These are phyloP conservation scores for Gibbula magus DNA, from an alignment of 2,888 invertebrate genomes.

Conservation along the genomic window DNA sequence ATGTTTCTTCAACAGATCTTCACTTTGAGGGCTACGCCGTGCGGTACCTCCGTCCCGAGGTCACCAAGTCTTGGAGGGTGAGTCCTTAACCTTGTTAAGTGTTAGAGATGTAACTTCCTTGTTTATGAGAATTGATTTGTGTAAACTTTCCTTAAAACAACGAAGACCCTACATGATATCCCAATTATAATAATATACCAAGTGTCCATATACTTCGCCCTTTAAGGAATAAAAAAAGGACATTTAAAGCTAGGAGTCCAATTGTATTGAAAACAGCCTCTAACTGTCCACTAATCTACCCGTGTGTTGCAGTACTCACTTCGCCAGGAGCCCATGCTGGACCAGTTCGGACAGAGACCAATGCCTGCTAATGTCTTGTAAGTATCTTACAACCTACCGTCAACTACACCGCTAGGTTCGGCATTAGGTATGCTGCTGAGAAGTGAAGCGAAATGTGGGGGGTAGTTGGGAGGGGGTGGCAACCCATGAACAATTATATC, in stretches of 20 bases:
- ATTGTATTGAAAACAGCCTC: too few relatives aligned
- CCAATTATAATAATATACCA: neutral
- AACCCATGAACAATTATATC: neutral
- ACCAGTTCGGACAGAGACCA: conserved; percentile 69
- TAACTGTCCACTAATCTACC: too few relatives aligned
- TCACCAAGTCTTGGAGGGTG: conserved; percentile 66
- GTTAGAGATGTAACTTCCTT: too few relatives aligned
- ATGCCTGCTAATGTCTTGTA: conserved; percentile 72
- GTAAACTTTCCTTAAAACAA: neutral
- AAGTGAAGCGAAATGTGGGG: neutral
- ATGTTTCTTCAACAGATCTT: conserved; percentile 55
- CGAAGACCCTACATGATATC: neutral
- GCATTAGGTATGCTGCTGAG: neutral
- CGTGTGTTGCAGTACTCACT: conserved; percentile 65
- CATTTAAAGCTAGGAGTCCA: too few relatives aligned
- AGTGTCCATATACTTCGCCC: neutral
- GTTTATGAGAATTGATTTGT: neutral
- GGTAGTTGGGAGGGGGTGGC: neutral
- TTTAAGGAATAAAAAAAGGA: too few relatives aligned
- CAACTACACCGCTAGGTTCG: neutral
- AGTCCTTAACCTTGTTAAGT: conserved; percentile 26
- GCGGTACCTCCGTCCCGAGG: conserved; percentile 67
- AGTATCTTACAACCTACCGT: conserved; percentile 45
- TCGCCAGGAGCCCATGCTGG: conserved; percentile 67
- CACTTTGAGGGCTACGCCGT: conserved; percentile 70